A percentile compares a stretch with the other conserved stretches of the same genome.
Conservation (phyloP, 2,888 invertebrate genomes). For the Orthonevra nobilis region DNA sequence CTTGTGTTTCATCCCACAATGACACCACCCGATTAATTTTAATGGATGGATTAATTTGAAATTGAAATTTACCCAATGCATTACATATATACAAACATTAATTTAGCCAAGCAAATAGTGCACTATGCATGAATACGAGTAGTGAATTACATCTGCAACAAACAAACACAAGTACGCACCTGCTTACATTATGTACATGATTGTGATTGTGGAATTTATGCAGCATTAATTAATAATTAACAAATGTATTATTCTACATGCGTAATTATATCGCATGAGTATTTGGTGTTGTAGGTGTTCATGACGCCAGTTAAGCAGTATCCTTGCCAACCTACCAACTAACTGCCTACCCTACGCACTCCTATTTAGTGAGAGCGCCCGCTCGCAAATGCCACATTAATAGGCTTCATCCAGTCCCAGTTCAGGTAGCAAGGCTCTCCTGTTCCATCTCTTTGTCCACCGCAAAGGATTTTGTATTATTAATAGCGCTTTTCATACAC, state of each 20-base stretch:
- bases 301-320: conserved; percentile 32
- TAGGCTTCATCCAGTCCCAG: background rate
- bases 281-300: conserved; percentile 28
- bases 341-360: conserved; percentile 18
- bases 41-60: conserved; percentile 24
- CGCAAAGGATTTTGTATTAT: conserved; percentile 56
- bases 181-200: background rate
- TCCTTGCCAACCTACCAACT: conserved; percentile 11
- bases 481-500: conserved; percentile 55
- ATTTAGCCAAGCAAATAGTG: conserved; percentile 36
- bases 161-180: background rate
- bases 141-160: background rate
- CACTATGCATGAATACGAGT: conserved; percentile 6
- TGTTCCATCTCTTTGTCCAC: conserved; percentile 20
- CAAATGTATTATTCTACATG: conserved; percentile 53
- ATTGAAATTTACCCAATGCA: conserved; percentile 11
- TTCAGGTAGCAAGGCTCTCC: background rate
- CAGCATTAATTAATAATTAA: conserved; percentile 63
- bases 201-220: conserved; percentile 46
- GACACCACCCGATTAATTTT: conserved; percentile 3
- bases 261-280: conserved; percentile 37
- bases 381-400: too few species aligned
- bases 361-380: too few species aligned
- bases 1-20: conserved; percentile 8
- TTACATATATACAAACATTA: background rate